Conservation (phyloP, 2,888 invertebrate genomes). For the Phrixothrix hirtus region DNA sequence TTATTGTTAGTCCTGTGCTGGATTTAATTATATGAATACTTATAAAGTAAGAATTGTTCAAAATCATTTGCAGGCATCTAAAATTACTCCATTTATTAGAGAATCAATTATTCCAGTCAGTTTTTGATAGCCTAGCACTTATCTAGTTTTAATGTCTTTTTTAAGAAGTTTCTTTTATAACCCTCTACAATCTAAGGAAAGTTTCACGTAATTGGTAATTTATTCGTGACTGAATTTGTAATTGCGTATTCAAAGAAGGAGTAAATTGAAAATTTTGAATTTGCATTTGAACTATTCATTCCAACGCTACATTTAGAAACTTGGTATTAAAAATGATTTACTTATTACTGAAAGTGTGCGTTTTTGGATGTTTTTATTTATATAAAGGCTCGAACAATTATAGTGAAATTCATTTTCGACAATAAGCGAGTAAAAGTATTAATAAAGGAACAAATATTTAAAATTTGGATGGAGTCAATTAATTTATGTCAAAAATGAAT, state of each 20-base stretch:
- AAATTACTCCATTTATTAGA: background rate
- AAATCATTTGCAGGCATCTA: background rate
- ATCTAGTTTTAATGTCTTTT: background rate
- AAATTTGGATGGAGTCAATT: too few species aligned
- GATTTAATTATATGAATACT: too few species aligned
- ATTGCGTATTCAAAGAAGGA: background rate
- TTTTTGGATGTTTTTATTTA: too few species aligned
- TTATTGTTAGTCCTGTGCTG: too few species aligned
- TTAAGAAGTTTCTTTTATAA: background rate
- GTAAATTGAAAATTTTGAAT: background rate
- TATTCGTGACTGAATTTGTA: slow-evolving; percentile 2
- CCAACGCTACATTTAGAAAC: background rate
- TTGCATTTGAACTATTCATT: background rate
- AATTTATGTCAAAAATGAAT: too few species aligned
- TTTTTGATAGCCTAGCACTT: background rate
- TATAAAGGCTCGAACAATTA: too few species aligned
- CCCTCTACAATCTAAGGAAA: background rate
- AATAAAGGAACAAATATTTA: too few species aligned
- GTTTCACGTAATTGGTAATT: slow-evolving; percentile 1
- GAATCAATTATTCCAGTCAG: background rate
- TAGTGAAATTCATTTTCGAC: too few species aligned
- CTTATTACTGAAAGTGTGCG: too few species aligned
- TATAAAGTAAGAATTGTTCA: background rate
- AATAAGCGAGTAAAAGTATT: too few species aligned
- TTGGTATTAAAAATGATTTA: too few species aligned